Evolutionary conservation across 1,140 invertebrate species (phyloP), one percentile per base, ranked within the genome.

Genomic region (Melanaphis sacchari): DNA sequence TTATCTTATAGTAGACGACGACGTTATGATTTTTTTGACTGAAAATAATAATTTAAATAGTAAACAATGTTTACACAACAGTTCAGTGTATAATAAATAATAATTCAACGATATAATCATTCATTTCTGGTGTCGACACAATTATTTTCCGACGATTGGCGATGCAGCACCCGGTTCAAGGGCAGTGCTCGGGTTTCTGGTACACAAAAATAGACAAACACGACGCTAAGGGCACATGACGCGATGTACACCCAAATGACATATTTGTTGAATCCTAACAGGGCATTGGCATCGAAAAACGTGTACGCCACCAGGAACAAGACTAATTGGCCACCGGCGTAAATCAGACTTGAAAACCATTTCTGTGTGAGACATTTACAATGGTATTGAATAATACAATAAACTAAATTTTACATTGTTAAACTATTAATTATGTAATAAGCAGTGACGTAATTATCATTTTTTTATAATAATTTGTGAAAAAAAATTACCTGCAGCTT

Each of bases 301-400:
- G 36, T 26, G 31, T 54, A 54, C 46, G n/a, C 46, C 21, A 89
- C 7, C 9, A 54, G 46, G 46, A 89, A 89, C 87, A 89, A 38
- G n/a, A 38, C 46, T 9, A 38, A 54, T 36, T 52, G 49, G 36
- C 87, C 87, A 18, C 43, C 9, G 87, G 87, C 87, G 36, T 89
- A 89, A 31, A 89, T 89, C n/a, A 89, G 22, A 54, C 43, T 40
- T 22, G 87, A 89, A 52, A 54, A 89, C 87, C 87, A 89, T 89
- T 52, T 89, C 87, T 88, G 81, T 82, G 38, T 38, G 24, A 26
- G 7, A 26, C 38, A 41, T 84, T 84, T 84, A 40, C 7, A 41
- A 41, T 26, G 9, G 24, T 9, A 66, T 66, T 66, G 31, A n/a
- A 76, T n/a, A 52, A 22, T 52, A 59, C 31, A 9, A 36, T n/a